Conservation (phyloP, 2,113 vertebrate genomes). For the crab-eating macaque (Macaca fascicularis) region DNA sequence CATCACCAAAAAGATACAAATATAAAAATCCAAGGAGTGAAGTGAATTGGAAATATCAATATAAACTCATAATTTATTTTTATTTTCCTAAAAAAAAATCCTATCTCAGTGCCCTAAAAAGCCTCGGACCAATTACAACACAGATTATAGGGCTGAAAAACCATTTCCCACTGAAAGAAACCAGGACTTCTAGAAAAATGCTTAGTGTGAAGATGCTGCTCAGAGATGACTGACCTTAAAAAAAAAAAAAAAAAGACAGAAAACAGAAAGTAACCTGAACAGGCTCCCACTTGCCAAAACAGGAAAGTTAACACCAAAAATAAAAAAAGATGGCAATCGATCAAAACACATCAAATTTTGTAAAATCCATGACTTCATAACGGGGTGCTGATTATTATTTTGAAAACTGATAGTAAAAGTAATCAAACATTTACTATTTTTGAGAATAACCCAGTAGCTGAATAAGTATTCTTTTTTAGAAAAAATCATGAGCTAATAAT, state of each 20-base stretch:
- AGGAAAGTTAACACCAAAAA: neutral
- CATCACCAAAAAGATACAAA: neutral
- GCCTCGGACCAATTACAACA: neutral
- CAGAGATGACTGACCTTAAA: neutral
- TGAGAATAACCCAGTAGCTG: neutral
- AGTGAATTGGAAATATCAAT: neutral
- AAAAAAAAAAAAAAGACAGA: too few relatives aligned
- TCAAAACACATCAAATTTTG: neutral
- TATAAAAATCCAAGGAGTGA: neutral
- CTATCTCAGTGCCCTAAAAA: neutral
- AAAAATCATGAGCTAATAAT: neutral
- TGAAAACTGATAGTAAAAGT: neutral
- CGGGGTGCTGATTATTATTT: neutral
- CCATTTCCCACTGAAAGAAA: neutral
- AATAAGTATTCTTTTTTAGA: neutral
- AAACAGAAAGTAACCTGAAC: neutral
- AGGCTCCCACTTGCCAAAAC: neutral
- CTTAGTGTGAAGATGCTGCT: accelerated
- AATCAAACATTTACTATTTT: neutral
- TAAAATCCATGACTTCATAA: neutral
- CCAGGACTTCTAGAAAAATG: neutral
- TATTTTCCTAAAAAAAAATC: neutral
- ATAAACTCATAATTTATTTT: neutral
- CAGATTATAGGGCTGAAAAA: neutral
- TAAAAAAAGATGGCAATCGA: neutral